Evolutionary conservation across 2,113 vertebrate genomes (phyloP).

Genomic region (Ailuropoda melanoleuca): DNA sequence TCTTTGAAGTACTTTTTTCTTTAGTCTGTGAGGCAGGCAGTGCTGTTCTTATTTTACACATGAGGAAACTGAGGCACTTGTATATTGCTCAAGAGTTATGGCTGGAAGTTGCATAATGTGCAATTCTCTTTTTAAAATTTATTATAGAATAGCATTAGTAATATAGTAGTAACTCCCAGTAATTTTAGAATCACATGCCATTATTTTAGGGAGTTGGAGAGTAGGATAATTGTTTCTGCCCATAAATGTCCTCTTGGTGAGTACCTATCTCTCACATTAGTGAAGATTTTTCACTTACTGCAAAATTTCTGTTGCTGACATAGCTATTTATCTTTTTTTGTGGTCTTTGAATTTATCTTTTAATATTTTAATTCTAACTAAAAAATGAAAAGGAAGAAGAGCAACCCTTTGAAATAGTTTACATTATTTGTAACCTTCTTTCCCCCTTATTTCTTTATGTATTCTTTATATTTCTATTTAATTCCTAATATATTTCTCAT

Average conservation of each 20-base stretch:
- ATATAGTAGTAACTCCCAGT: neutral
- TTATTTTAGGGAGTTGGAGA: constrained; percentile 7
- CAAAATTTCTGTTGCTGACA: neutral
- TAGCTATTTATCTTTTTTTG: neutral
- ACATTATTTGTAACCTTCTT: constrained; percentile 9
- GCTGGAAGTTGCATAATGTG: neutral
- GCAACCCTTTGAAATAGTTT: neutral
- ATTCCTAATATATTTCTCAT: neutral
- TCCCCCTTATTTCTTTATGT: neutral
- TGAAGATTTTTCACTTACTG: neutral
- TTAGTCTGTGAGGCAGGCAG: neutral
- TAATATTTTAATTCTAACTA: constrained; percentile 5
- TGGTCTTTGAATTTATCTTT: constrained; percentile 8
- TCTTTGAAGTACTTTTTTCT: neutral
- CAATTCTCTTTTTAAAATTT: neutral
- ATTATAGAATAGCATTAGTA: neutral
- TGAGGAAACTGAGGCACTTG: neutral
- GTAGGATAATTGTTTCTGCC: neutral
- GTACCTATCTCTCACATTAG: neutral
- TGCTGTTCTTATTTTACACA: neutral
- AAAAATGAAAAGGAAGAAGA: neutral
- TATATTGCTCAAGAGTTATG: neutral
- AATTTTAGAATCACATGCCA: neutral
- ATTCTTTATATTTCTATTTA: neutral
- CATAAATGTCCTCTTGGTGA: neutral